Evolutionary conservation across 2,888 invertebrate species (phyloP).

Genomic region (Gibbula magus): DNA sequence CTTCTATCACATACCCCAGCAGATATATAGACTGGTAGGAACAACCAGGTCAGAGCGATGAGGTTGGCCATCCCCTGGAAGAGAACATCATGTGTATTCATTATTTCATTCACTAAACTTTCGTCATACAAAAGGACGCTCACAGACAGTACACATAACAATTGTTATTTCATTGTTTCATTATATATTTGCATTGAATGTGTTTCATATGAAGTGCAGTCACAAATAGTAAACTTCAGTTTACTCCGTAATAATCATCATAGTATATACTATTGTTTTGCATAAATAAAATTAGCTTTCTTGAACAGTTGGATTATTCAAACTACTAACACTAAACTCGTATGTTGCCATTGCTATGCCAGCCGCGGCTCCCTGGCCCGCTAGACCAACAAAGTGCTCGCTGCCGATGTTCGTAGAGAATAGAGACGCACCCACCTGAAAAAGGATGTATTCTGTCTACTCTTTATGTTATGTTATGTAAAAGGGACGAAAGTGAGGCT

Average conservation of each 20-base stretch:
- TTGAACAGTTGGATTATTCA: neutral
- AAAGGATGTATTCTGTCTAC: neutral
- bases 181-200: too few species aligned
- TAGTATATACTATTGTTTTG: neutral
- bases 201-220: too few species aligned
- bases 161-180: too few species aligned
- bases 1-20: conserved; percentile 66
- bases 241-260: too few species aligned
- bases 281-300: neutral
- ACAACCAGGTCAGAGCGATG: conserved; percentile 68
- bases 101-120: too few species aligned
- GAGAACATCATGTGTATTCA: too few species aligned
- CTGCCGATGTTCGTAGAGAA: conserved; percentile 76
- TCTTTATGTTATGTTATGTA: too few species aligned
- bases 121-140: too few species aligned
- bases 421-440: conserved; percentile 70
- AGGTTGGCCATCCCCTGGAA: conserved; percentile 76
- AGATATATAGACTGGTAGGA: conserved; percentile 73
- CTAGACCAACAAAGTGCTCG: conserved; percentile 75
- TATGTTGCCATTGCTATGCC: conserved; percentile 75
- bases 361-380: conserved; percentile 74
- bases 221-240: too few species aligned
- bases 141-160: too few species aligned
- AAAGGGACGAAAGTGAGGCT: too few species aligned
- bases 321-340: conserved; percentile 73